Percentiles rank a stretch among this genome's conserved stretches.
phyloP scores from a whole-genome alignment of 1,140 invertebrate species.

The Patella vulgata region DNA sequence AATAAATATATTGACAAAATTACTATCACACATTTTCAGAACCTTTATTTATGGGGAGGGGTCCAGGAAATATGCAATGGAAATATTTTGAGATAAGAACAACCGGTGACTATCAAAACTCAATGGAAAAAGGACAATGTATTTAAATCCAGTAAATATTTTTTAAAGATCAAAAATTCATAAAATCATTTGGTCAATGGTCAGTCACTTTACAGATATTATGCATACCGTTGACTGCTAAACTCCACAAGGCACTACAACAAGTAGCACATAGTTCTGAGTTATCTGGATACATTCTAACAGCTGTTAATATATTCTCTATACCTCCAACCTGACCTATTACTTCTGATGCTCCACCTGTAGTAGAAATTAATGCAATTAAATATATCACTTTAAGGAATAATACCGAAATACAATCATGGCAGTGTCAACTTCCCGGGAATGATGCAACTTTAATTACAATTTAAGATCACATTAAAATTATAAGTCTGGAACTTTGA shows the following conservation, averaged over 20 bases:
- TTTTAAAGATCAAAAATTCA: too few species aligned
- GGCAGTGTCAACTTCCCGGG: neutral
- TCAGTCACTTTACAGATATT: too few species aligned
- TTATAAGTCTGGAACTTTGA: neutral
- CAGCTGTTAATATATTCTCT: conserved; percentile 45
- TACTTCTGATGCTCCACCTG: conserved; percentile 41
- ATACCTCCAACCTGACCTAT: conserved; percentile 54
- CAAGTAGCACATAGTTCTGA: conserved; percentile 44
- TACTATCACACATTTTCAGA: too few species aligned
- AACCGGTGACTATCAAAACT: too few species aligned
- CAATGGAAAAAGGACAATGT: too few species aligned
- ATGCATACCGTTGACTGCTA: conserved; percentile 52
- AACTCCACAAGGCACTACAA: conserved; percentile 59
- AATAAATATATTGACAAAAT: conserved; percentile 8
- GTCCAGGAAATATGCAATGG: too few species aligned
- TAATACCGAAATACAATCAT: neutral
- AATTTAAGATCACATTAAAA: neutral
- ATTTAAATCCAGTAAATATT: too few species aligned
- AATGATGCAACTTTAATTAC: neutral
- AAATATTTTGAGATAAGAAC: too few species aligned
- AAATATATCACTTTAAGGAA: too few species aligned
- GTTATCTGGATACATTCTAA: conserved; percentile 45
- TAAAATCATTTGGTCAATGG: too few species aligned
- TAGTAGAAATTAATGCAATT: too few species aligned
- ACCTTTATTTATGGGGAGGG: too few species aligned